phyloP scores from a whole-genome alignment of 2,888 invertebrate species.

The Drosophila anomelani region DNA sequence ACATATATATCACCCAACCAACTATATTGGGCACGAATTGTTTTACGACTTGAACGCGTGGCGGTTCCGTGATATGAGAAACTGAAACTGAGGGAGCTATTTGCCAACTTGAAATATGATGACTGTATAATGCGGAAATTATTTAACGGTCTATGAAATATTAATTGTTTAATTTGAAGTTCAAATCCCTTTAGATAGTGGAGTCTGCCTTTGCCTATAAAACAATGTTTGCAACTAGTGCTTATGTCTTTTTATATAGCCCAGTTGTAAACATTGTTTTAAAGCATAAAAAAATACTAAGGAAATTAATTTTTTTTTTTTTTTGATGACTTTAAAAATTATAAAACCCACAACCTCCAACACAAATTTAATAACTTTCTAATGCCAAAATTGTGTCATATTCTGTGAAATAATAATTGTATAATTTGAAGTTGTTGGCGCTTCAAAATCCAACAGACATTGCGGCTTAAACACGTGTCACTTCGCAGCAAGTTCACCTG shows the following conservation, averaged over 20 bases:
- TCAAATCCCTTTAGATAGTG: not conserved
- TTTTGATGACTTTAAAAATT: too few relatives aligned
- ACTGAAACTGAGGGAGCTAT: constrained; percentile 6
- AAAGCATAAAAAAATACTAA: not conserved
- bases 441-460: constrained; percentile 2
- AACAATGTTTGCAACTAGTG: too few relatives aligned
- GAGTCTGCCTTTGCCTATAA: too few relatives aligned
- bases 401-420: constrained; percentile 28
- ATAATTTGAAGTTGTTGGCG: constrained; percentile 24
- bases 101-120: constrained; percentile 15
- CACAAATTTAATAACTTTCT: constrained; percentile 14
- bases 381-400: constrained; percentile 3
- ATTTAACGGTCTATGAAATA: constrained; percentile 17
- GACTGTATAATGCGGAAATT: constrained; percentile 23
- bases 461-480: constrained; percentile 30
- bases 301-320: too few relatives aligned
- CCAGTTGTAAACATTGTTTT: not conserved
- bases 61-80: constrained; percentile 26
- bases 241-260: too few relatives aligned
- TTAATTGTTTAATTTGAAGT: constrained; percentile 34
- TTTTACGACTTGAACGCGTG: constrained; percentile 53
- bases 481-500: not conserved
- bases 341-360: too few relatives aligned
- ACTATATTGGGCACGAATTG: constrained; percentile 48
- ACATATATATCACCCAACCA: constrained; percentile 20